These are phyloP conservation scores for Limnodromus scolopaceus DNA, from an alignment of 2,797 vertebrate genomes.

Conservation along the genomic window DNA sequence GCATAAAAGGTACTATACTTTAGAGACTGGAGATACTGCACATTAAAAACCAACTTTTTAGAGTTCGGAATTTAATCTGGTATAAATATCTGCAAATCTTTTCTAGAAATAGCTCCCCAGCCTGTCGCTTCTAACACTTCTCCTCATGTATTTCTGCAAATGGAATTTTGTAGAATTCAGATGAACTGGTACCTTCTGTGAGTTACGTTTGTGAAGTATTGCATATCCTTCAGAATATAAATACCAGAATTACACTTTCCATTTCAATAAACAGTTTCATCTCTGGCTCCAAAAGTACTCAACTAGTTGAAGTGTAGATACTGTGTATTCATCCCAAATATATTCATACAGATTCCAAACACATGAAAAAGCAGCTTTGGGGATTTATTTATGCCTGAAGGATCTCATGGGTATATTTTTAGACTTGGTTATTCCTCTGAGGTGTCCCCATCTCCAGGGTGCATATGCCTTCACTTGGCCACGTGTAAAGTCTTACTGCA, in stretches of 20 bases:
- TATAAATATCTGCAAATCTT: neutral
- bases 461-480: neutral
- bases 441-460: neutral
- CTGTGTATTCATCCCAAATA: neutral
- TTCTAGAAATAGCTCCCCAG: neutral
- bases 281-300: neutral
- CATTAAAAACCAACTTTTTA: neutral
- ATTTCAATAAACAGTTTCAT: slow-evolving; percentile 17
- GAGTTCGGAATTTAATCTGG: neutral
- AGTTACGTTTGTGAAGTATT: neutral
- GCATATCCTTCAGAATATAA: neutral
- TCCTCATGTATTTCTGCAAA: slow-evolving; percentile 29
- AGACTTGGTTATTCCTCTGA: neutral
- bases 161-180: slow-evolving; percentile 29
- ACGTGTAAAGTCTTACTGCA: neutral
- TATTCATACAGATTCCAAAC: neutral
- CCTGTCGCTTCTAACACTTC: neutral
- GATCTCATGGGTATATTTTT: neutral
- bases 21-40: slow-evolving; percentile 1
- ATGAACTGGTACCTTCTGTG: neutral
- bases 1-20: neutral
- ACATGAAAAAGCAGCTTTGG: neutral
- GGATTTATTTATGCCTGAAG: neutral
- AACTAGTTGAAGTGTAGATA: neutral
- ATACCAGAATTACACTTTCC: slow-evolving; percentile 20